Evolutionary conservation across 2,113 vertebrate species (phyloP).

Genomic region (human): DNA sequence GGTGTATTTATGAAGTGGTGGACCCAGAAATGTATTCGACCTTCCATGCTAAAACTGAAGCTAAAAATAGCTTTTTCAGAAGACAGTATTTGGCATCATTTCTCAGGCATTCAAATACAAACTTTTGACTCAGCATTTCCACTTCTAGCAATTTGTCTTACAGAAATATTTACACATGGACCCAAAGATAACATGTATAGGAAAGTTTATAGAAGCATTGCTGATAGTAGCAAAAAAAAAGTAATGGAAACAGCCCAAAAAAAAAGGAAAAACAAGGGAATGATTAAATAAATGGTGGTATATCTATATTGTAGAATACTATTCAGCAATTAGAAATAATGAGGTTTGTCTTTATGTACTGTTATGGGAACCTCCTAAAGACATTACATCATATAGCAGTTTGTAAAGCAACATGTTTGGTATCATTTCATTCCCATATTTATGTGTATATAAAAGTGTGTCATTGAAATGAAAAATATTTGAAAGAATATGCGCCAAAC

Average conservation of each 20-base stretch:
- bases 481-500: neutral
- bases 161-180: neutral
- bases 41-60: neutral
- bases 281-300: neutral
- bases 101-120: neutral
- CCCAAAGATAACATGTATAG: neutral
- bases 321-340: neutral
- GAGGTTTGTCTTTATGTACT: neutral
- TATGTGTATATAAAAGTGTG: neutral
- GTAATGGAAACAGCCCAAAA: neutral
- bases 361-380: neutral
- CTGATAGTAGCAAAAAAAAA: neutral
- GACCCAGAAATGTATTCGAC: neutral
- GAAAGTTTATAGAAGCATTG: conserved; percentile 11
- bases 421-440: neutral
- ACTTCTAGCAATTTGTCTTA: neutral
- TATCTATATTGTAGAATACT: neutral
- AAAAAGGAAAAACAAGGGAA: neutral
- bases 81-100: neutral
- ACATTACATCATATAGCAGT: neutral
- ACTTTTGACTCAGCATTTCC: neutral
- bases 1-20: neutral
- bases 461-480: neutral
- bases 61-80: conserved; percentile 3
- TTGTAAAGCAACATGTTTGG: neutral